Percentiles rank a stretch among this genome's conserved stretches.
phyloP scores from a whole-genome alignment of 1,140 invertebrate species.

The Orussus abietinus region DNA sequence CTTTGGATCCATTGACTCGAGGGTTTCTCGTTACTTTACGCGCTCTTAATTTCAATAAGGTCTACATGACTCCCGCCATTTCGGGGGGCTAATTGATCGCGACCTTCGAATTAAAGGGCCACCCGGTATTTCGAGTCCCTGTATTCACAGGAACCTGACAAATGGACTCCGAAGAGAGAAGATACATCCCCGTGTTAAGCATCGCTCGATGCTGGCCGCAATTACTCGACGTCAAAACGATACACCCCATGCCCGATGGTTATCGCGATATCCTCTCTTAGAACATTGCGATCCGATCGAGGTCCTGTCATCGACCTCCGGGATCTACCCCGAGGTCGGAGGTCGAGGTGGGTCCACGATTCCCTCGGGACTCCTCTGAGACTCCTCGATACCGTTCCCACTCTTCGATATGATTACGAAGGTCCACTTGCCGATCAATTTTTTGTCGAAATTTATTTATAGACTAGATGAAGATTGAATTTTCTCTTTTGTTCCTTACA shows the following conservation, averaged over 20 bases:
- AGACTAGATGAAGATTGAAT: too few species aligned
- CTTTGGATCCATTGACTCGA: slow-evolving; percentile 18
- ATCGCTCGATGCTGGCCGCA: background rate
- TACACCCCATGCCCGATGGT: background rate
- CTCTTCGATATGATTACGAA: too few species aligned
- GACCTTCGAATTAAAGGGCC: slow-evolving; percentile 40
- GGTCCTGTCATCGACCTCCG: too few species aligned
- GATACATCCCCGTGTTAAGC: too few species aligned
- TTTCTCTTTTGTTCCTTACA: too few species aligned
- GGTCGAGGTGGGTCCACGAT: too few species aligned
- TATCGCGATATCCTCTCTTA: background rate
- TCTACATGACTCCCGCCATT: too few species aligned
- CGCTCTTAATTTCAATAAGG: slow-evolving; percentile 28
- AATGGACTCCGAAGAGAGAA: slow-evolving; percentile 18
- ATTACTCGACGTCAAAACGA: background rate
- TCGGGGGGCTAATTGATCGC: slow-evolving; percentile 34
- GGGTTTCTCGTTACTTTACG: slow-evolving; percentile 10
- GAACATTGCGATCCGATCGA: too few species aligned
- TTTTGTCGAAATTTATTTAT: background rate
- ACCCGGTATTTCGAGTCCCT: slow-evolving; percentile 21
- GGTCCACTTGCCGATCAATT: background rate
- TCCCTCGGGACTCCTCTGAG: too few species aligned
- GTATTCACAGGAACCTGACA: slow-evolving; percentile 14
- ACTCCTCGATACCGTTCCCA: too few species aligned
- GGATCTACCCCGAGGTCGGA: too few species aligned